A percentile compares a stretch with the other conserved stretches of the same genome.
Evolutionary conservation across 2,113 vertebrate genomes (phyloP).

Genomic region (Scortum barcoo): DNA sequence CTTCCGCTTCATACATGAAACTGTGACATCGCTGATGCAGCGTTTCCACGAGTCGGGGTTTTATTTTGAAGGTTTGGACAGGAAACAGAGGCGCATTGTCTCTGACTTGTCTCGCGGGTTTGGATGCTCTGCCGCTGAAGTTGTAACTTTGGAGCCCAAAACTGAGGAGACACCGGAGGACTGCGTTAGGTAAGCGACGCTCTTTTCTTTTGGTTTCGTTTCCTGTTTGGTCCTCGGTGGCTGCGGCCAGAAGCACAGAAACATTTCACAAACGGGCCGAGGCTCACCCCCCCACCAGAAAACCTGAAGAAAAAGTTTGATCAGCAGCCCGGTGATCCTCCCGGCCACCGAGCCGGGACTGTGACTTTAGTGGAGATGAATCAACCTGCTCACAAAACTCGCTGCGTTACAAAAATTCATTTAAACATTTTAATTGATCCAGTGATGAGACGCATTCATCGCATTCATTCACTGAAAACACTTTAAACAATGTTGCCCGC

Average conservation of each 20-base stretch:
- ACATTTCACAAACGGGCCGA: rapidly evolving
- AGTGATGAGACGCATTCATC: background rate
- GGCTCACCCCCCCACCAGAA: background rate
- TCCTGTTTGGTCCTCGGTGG: background rate
- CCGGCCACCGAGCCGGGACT: background rate
- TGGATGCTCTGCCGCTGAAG: slow-evolving; percentile 12
- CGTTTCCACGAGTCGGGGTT: background rate
- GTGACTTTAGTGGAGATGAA: background rate
- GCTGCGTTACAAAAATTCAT: background rate
- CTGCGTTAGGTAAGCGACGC: slow-evolving; percentile 61
- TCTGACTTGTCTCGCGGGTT: background rate
- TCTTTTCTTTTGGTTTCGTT: background rate
- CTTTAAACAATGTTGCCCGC: background rate
- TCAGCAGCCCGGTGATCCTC: slow-evolving; percentile 12
- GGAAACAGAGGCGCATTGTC: background rate
- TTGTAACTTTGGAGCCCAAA: slow-evolving; percentile 32
- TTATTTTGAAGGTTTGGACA: slow-evolving; percentile 51
- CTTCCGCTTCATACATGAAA: background rate
- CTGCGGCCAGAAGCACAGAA: background rate
- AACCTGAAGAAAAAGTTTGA: slow-evolving; percentile 14
- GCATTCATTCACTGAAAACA: too few species aligned
- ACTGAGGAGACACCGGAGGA: slow-evolving; percentile 3
- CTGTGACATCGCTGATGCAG: background rate
- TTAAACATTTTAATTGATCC: background rate
- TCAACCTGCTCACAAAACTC: slow-evolving; percentile 23